These are phyloP conservation scores for Oreohelix idahoensis DNA, from an alignment of 1,140 invertebrate genomes.

Conservation along the genomic window DNA sequence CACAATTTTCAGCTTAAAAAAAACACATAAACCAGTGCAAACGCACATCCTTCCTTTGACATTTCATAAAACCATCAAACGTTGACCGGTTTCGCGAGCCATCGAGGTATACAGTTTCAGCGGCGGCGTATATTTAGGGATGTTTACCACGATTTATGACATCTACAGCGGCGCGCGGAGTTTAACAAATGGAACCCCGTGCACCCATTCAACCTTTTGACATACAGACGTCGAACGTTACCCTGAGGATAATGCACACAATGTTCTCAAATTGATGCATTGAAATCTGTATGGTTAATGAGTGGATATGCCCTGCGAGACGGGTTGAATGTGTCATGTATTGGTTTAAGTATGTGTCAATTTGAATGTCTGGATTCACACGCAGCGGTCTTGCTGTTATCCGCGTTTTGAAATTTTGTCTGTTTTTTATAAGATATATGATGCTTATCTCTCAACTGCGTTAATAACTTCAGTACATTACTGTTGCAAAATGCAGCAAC, in stretches of 20 bases:
- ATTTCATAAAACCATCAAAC: neutral
- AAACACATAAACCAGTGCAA: neutral
- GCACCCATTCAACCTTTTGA: slow-evolving; percentile 14
- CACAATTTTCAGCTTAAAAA: neutral
- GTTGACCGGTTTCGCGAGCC: neutral
- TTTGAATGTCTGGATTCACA: neutral
- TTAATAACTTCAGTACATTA: too few relatives aligned
- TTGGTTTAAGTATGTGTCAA: neutral
- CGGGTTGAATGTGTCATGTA: neutral
- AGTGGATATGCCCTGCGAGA: neutral
- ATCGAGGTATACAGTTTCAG: neutral
- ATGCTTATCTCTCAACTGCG: too few relatives aligned
- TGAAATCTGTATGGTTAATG: slow-evolving; percentile 1
- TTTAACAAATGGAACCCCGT: slow-evolving; percentile 3
- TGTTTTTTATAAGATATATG: too few relatives aligned
- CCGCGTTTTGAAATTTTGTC: neutral
- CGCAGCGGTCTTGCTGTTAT: neutral
- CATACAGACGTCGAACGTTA: neutral
- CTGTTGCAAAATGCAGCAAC: too few relatives aligned
- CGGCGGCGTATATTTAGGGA: neutral
- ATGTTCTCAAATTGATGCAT: neutral
- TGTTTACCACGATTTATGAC: slow-evolving; percentile 17
- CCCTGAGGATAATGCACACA: neutral
- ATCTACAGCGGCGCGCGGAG: neutral
- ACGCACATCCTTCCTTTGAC: neutral